These are phyloP conservation scores for Steinernema feltiae DNA, from an alignment of 1,140 invertebrate species.

Conservation along the genomic window DNA sequence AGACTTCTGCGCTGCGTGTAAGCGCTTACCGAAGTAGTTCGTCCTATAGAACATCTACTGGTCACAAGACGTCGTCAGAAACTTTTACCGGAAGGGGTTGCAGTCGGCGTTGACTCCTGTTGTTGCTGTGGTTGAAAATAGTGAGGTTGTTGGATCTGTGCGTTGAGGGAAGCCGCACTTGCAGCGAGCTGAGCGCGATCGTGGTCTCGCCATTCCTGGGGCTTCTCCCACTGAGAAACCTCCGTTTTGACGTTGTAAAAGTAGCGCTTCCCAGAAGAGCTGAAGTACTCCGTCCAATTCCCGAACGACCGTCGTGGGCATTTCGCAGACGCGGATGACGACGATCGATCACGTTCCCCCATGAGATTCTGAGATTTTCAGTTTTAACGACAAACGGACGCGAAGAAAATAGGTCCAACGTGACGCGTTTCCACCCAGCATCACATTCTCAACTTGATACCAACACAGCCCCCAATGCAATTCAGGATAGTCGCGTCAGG, in stretches of 20 bases:
- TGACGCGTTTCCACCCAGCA: neutral
- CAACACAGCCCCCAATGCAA: neutral
- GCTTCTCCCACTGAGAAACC: conserved; percentile 1
- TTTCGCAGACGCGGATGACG: neutral
- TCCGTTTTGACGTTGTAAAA: neutral
- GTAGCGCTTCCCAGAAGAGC: conserved; percentile 3
- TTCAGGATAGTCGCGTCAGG: neutral
- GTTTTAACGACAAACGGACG: too few species aligned
- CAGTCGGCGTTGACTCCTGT: neutral
- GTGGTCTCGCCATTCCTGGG: neutral
- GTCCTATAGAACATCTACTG: neutral
- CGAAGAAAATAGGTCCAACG: neutral
- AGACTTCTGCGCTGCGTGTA: neutral
- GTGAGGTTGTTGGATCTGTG: neutral
- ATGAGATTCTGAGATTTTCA: too few species aligned
- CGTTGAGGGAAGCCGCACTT: neutral
- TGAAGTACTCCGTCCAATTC: neutral
- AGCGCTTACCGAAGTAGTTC: neutral
- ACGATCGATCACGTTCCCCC: neutral
- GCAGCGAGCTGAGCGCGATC: neutral
- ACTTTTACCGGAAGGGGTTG: neutral
- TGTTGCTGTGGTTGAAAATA: neutral
- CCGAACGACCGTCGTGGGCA: neutral
- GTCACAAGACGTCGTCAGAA: too few species aligned
- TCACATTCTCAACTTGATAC: neutral